These are phyloP conservation scores for Pogonocherus hispidulus DNA, from an alignment of 2,888 invertebrate genomes.

Conservation along the genomic window DNA sequence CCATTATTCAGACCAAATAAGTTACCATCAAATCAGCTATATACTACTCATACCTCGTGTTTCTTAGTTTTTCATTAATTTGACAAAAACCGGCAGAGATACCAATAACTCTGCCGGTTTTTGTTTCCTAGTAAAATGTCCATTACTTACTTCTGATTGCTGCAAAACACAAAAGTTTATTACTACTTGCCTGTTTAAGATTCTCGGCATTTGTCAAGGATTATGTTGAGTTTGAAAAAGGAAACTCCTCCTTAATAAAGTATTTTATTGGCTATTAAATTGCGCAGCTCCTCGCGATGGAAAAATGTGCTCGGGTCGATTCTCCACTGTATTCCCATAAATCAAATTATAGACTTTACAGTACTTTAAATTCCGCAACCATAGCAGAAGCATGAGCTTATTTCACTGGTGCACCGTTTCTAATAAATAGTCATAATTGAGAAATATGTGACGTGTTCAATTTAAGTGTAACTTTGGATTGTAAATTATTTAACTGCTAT, in stretches of 20 bases:
- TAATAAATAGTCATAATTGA: not conserved
- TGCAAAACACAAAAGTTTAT: not conserved
- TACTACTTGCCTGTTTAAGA: not conserved
- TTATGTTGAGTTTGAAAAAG: not conserved
- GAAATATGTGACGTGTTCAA: not conserved
- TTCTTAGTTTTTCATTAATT: not conserved
- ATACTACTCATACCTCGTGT: too few species aligned
- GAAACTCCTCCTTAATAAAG: not conserved
- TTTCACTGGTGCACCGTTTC: not conserved
- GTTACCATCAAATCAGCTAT: too few species aligned
- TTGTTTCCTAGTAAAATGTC: not conserved
- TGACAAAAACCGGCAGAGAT: not conserved
- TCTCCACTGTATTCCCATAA: not conserved
- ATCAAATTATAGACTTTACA: not conserved
- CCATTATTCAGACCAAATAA: too few species aligned
- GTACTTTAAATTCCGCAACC: not conserved
- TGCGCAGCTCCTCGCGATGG: not conserved
- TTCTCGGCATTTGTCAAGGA: not conserved
- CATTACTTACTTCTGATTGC: not conserved
- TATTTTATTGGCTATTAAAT: slow-evolving; percentile 1
- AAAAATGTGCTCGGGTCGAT: not conserved
- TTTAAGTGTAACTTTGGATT: not conserved
- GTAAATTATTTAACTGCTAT: not conserved
- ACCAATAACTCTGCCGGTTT: too few species aligned
- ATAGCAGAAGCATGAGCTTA: not conserved